Percentiles rank a stretch among this genome's conserved stretches.
These are phyloP conservation scores for Hemitrygon akajei DNA, from an alignment of 2,797 vertebrate genomes.

Conservation along the genomic window DNA sequence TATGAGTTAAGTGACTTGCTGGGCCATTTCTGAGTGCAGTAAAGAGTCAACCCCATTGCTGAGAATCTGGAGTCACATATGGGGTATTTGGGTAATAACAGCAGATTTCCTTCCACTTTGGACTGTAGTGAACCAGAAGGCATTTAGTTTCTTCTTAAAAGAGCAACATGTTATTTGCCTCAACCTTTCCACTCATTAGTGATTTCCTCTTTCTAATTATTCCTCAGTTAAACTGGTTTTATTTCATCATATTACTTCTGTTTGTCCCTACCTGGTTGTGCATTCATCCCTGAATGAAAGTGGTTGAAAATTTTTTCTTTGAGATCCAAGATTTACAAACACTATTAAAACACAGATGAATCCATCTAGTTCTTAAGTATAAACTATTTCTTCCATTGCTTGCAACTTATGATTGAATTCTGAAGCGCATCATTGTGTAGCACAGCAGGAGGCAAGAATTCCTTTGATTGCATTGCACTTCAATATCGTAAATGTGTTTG, in stretches of 20 bases:
- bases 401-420: slow-evolving; percentile 26
- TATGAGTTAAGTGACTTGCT: no score
- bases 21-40: no score
- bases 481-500: slow-evolving; percentile 30
- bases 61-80: no score
- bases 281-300: neutral
- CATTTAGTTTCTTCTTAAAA: neutral
- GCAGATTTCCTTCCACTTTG: no score
- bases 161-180: neutral
- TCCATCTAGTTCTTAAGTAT: slow-evolving; percentile 7
- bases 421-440: neutral
- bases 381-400: slow-evolving; percentile 14
- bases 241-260: neutral
- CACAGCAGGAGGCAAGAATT: slow-evolving; percentile 5
- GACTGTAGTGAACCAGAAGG: no score
- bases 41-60: no score
- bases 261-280: neutral
- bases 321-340: slow-evolving; percentile 7
- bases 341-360: slow-evolving; percentile 25
- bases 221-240: neutral
- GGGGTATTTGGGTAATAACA: no score
- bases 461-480: neutral
- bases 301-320: slow-evolving; percentile 5
- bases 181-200: neutral
- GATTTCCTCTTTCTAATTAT: neutral